Conservation (phyloP, 1,140 invertebrate genomes). For the Anastatus disparis region DNA sequence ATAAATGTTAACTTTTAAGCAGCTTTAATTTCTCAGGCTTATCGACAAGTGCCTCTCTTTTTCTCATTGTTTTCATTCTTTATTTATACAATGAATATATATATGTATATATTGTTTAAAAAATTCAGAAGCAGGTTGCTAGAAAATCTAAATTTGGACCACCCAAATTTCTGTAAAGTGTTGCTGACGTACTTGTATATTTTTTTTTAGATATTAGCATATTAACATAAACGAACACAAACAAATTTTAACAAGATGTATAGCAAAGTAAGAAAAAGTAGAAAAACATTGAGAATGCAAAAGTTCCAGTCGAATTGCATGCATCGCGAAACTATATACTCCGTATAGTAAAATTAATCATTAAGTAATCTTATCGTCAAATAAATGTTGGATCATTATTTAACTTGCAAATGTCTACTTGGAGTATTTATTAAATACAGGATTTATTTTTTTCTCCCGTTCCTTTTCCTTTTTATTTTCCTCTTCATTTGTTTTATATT, state of each 20-base stretch:
- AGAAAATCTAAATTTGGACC: too few relatives aligned
- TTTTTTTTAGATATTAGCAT: too few relatives aligned
- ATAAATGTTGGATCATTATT: constrained; percentile 34
- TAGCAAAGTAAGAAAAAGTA: neutral
- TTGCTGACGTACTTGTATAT: too few relatives aligned
- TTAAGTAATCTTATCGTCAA: constrained; percentile 32
- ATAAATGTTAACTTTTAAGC: constrained; percentile 45
- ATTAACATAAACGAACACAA: too few relatives aligned
- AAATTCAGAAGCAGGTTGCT: too few relatives aligned
- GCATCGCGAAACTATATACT: constrained; percentile 29
- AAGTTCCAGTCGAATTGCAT: constrained; percentile 24
- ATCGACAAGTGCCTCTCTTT: neutral
- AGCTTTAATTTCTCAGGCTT: neutral
- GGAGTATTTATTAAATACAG: constrained; percentile 10
- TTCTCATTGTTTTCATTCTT: neutral
- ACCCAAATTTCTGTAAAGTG: too few relatives aligned
- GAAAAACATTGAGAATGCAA: neutral
- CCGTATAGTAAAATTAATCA: constrained; percentile 22
- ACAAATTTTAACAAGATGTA: too few relatives aligned
- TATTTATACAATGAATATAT: too few relatives aligned
- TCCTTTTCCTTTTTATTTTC: too few relatives aligned
- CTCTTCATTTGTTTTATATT: too few relatives aligned
- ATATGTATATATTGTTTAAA: too few relatives aligned
- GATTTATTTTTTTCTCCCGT: constrained; percentile 1
- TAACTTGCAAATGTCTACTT: constrained; percentile 17